Evolutionary conservation across 1,140 invertebrate genomes (phyloP), one percentile per base, ranked within the genome.

Genomic region (Neodiprion lecontei): DNA sequence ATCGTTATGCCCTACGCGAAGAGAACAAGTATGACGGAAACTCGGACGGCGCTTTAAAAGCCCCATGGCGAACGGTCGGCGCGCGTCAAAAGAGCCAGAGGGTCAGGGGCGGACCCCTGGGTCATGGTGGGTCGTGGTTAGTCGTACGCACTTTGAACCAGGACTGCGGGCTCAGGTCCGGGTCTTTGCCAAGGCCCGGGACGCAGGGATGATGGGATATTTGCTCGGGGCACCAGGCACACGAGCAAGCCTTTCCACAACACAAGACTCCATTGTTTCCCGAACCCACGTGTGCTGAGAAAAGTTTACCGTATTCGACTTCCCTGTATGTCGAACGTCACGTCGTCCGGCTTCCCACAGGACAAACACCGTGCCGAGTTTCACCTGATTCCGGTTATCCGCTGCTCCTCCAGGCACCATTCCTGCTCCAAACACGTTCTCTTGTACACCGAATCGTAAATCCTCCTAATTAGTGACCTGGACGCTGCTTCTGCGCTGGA

Each of bases 61-160:
- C 28, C 28, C 28, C 28, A 40, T 40, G 28, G 53, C 53, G 53
- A 61, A 17, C 53, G 11, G 53, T 12, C 53, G 53, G 53, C 53
- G 11, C n/a, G 11, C n/a, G 11, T 61, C 53, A 61, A 61, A 40
- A 61, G 53, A 17, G 11, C 53, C 53, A 7, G 11, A 61, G 53
- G 53, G 28, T 40, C 28, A 40, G 4, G 53, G 53, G 53, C n/a
- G 53, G 53, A 61, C 53, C n/a, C 53, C 11, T 12, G n/a, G 53
- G 53, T 61, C 53, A 17, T 17, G 53, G 11, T 12, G 28, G 28
- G 28, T 40, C 28, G 28, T 5, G 28, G 28, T 40, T 40, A 40
- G 53, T 61, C 9, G 53, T 61, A 61, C 53, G 53, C 53, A 61
- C 53, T 61, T 61, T 61, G 53, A 61, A 61, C 53, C 53, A 61